Base-by-base conservation (phyloP, 2,797 vertebrate genomes). In the Cyclopterus lumpus region DNA sequence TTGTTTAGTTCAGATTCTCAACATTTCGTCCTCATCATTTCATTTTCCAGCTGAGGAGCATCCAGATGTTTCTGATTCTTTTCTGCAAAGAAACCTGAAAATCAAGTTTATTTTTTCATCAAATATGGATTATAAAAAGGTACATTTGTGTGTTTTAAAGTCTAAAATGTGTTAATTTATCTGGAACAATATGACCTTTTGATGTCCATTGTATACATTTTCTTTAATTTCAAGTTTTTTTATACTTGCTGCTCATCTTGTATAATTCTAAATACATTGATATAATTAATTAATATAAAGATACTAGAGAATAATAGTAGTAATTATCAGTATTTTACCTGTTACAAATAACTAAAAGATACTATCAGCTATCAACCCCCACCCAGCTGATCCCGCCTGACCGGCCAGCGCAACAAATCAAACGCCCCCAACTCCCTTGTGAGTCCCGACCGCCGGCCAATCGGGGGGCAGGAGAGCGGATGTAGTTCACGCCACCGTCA, bases 391-490 rank as follows among this genome's bases (percentile, higher is more conserved):
- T 57, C 18, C 36, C 5, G 2, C 38, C 15, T 8, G 24, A 63
- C 65, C 20, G 40, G 49, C 15, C 64, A 6, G 71, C 2, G 2
- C 16, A 34, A 58, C n/a, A 5, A 49, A 26, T 66, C 67, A 73
- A 57, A 59, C 69, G 16, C 57, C 48, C 44, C 34, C 59, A 3
- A 34, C 65, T 53, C n/a, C 58, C 65, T 84, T 74, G 70, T 87
- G 66, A 38, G 15, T 74, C 62, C 62, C 5, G 73, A 76, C 78
- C 20, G 61, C 3, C 3, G 32, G 75, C 84, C 89, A 83, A 84
- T 82, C 73, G 20, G 65, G 72, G 73, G 74, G 70, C 82, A 82
- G 85, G 84, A 80, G 66, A 86, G 76, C 54, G 78, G 86, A 88
- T 80, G 87, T 77, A 79, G 82, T 62, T 66, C 12, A 1, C 54